These are phyloP conservation scores for Uropetala carovei DNA, from an alignment of 2,888 invertebrate genomes.

Conservation along the genomic window DNA sequence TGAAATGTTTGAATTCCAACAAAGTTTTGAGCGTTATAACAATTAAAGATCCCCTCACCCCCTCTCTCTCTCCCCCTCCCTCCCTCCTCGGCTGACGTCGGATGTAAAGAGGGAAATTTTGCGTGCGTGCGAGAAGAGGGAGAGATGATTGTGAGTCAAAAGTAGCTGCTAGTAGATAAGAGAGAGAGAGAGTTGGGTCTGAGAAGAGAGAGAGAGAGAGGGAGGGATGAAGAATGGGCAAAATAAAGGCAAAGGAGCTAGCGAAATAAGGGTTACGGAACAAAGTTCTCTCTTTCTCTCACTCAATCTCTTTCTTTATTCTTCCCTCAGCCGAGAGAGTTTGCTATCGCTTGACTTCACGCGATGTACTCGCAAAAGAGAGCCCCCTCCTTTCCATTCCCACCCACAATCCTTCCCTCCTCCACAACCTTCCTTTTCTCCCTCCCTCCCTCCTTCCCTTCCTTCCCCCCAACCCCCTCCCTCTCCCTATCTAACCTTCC, in stretches of 20 bases:
- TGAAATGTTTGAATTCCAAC: background rate
- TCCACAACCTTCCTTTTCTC: background rate
- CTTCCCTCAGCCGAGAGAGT: background rate
- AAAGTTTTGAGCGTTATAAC: background rate
- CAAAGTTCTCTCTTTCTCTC: background rate
- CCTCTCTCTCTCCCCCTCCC: background rate
- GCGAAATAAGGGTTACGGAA: background rate
- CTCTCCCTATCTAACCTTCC: background rate
- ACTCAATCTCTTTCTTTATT: background rate
- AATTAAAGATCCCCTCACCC: background rate
- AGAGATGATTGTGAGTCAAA: background rate
- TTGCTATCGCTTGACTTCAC: background rate
- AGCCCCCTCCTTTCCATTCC: background rate
- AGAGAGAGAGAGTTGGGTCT: background rate
- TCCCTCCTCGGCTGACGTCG: no score
- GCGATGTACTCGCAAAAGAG: background rate
- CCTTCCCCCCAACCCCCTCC: background rate
- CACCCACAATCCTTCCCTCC: background rate
- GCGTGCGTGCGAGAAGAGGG: background rate
- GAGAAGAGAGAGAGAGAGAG: background rate
- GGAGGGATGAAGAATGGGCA: background rate
- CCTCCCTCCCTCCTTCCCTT: background rate
- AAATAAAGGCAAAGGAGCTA: background rate
- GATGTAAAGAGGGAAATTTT: background rate
- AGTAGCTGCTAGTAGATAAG: background rate